Conservation (phyloP, 2,888 invertebrate species). For the Marronus borbonicus region DNA sequence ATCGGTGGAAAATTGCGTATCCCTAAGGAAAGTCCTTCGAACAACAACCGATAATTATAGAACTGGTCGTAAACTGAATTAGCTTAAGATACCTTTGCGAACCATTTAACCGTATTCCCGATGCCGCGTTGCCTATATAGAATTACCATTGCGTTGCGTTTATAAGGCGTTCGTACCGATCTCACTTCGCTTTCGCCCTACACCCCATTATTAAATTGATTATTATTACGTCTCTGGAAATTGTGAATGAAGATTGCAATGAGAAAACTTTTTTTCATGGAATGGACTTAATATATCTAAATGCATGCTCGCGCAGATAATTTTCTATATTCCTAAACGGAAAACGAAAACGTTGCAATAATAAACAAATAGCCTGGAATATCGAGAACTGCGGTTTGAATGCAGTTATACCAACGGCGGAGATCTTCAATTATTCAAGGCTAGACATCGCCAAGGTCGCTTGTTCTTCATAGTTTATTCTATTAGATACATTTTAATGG, state of each 20-base stretch:
- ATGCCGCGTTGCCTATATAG: no score
- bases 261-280: neutral
- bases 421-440: constrained; percentile 41
- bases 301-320: neutral
- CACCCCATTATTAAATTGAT: constrained; percentile 1
- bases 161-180: no score
- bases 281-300: neutral
- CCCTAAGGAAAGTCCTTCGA: no score
- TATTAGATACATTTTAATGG: constrained; percentile 2
- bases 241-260: neutral
- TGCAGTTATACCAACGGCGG: constrained; percentile 22
- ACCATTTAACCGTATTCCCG: no score
- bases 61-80: no score
- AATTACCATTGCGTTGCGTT: no score
- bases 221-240: neutral
- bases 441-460: constrained; percentile 32
- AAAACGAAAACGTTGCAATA: constrained; percentile 2
- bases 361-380: constrained; percentile 24
- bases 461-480: neutral
- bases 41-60: no score
- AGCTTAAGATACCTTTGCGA: no score
- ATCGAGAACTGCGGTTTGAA: constrained; percentile 25
- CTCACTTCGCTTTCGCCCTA: neutral
- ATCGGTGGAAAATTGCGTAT: no score
- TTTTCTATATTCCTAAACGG: constrained; percentile 3